Base-by-base conservation (phyloP, 1,140 invertebrate genomes). In the Bombus ignitus region DNA sequence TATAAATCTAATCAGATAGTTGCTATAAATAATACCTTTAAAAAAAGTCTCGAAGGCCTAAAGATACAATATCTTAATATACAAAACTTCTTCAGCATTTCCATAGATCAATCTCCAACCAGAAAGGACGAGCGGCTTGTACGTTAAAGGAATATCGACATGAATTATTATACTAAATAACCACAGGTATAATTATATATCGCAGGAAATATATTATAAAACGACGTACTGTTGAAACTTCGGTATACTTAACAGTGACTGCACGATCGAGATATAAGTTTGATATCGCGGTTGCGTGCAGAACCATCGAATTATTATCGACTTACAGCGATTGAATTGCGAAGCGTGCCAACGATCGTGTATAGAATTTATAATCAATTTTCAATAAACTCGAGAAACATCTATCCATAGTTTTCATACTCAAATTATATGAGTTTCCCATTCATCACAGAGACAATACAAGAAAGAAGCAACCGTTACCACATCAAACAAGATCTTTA, bases 221-320 rank as follows among this genome's bases (percentile, higher is more conserved):
- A 12, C 10, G 25, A 39, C 28, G n/a, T 25, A 25, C 22, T 39
- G 37, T 37, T 53, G 42, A 76, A 66, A 53, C 72, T 71, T 71
- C n/a, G n/a, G 53, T 22, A 28, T n/a, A 57, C 37, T 85, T 73
- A 74, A 37, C 32, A 79, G 44, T 35, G 25, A 15, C 15, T 13
- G 66, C 85, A 86, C 85, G 85, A 72, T 53, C 47, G 81, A 76
- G 85, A 82, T 86, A 76, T 75, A 75, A 81, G 71, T 72, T 83
- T 71, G 81, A 86, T 83, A 86, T 71, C 39, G 73, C 22, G 66
- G 71, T 75, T 68, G 81, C 66, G 81, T 72, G 85, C 53, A 39
- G 85, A 86, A 86, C 74, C 85, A 76, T 39, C 62, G 32, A 57
- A 86, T 86, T 83, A 86, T 86, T 83, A 86, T 83, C 80, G 81